phyloP scores from a whole-genome alignment of 2,113 vertebrate genomes.

The Stigmatopora nigra region DNA sequence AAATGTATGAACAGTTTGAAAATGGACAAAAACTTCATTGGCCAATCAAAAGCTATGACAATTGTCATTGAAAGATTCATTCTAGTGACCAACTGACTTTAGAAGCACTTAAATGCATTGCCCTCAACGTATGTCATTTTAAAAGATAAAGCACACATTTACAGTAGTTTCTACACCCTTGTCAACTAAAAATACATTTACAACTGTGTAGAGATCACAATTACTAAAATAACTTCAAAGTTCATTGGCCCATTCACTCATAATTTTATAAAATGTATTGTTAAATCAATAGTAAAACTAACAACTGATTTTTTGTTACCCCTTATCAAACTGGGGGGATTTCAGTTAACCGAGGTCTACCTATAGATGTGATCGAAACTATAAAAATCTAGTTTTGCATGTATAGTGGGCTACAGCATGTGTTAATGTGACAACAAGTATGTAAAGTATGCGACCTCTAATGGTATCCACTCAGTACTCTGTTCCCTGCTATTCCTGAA shows the following conservation, averaged over 20 bases:
- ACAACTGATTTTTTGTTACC: background rate
- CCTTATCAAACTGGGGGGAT: background rate
- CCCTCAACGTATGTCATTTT: background rate
- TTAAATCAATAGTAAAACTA: background rate
- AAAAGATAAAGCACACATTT: background rate
- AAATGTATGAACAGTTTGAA: background rate
- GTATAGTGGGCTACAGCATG: conserved; percentile 1
- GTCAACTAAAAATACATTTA: conserved; percentile 1
- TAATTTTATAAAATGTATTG: background rate
- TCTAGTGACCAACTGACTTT: background rate
- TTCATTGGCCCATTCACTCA: background rate
- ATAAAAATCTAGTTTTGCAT: conserved; percentile 17
- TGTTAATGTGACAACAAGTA: conserved; percentile 42
- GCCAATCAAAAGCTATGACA: background rate
- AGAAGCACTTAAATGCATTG: background rate
- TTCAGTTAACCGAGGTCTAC: background rate
- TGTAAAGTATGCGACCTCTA: conserved; percentile 32
- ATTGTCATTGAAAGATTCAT: background rate
- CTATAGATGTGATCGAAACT: background rate
- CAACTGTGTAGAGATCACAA: background rate
- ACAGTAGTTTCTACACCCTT: background rate
- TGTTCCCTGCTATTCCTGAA: conserved; percentile 41
- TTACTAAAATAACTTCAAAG: background rate
- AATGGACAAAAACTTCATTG: background rate
- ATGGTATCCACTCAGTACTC: conserved; percentile 29